These are phyloP conservation scores for Darwinula stevensoni DNA, from an alignment of 2,888 invertebrate species.

Conservation along the genomic window DNA sequence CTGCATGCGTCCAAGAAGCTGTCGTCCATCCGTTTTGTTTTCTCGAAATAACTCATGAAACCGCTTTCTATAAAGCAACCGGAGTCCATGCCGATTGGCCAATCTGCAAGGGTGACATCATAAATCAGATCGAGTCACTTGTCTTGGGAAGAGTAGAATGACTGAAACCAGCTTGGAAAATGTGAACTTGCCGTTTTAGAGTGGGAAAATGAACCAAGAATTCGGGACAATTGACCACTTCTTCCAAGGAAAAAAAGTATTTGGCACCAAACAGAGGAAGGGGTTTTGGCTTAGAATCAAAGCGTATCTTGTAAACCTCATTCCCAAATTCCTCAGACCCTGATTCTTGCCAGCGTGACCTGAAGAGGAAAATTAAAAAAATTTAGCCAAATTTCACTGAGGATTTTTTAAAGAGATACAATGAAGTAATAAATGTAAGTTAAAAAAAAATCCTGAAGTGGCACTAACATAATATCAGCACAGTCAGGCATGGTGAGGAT, in stretches of 20 bases:
- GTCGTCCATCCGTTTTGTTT: conserved; percentile 20
- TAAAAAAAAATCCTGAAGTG: conserved; percentile 1
- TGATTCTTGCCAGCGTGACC: conserved; percentile 10
- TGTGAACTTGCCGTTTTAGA: conserved; percentile 37
- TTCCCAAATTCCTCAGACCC: conserved; percentile 17
- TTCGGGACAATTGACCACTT: conserved; percentile 92
- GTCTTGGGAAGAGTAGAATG: no score
- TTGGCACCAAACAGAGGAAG: conserved; percentile 72
- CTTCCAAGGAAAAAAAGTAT: conserved; percentile 82
- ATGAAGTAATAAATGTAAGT: conserved; percentile 1
- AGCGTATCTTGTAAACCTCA: conserved; percentile 21
- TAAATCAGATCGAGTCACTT: no score
- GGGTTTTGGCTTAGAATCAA: conserved; percentile 14
- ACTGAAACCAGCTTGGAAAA: no score
- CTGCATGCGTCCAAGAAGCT: conserved; percentile 40
- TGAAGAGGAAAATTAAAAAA: conserved; percentile 6
- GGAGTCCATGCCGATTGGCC: conserved; percentile 21
- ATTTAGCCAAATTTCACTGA: not conserved
- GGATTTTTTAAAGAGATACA: not conserved
- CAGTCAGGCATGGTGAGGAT: conserved; percentile 91
- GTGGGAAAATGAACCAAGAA: conserved; percentile 82
- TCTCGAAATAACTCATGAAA: conserved; percentile 51
- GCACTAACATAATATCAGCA: conserved; percentile 51
- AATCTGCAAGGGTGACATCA: no score
- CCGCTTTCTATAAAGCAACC: conserved; percentile 19